phyloP scores from a whole-genome alignment of 2,113 vertebrate genomes.

The Spermophilus dauricus region DNA sequence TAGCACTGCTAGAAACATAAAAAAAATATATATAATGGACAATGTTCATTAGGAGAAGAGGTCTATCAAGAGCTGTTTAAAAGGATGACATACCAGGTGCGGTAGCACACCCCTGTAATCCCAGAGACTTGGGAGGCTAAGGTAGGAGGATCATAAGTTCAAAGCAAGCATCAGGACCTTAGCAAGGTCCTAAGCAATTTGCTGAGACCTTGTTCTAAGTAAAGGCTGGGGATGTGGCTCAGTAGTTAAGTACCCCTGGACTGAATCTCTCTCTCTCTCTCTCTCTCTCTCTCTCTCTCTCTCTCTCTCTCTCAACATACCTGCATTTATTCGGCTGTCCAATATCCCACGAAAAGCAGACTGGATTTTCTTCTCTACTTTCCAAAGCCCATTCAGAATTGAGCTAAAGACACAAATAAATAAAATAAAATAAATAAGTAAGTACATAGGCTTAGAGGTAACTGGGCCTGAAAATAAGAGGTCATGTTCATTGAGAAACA shows the following conservation, averaged over 20 bases:
- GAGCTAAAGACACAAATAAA: conserved; percentile 58
- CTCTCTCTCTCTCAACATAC: conserved; percentile 67
- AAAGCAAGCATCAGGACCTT: not conserved
- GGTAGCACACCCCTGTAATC: too few species aligned
- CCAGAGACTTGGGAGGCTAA: too few species aligned
- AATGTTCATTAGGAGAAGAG: not conserved
- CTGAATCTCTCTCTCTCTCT: too few species aligned
- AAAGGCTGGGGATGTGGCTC: too few species aligned
- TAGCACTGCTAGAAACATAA: not conserved
- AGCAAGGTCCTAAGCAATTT: too few species aligned
- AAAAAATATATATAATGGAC: not conserved
- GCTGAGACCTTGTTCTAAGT: too few species aligned
- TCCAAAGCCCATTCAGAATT: conserved; percentile 57
- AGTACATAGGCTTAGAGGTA: conserved; percentile 3
- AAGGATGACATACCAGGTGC: not conserved
- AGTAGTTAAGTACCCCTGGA: too few species aligned
- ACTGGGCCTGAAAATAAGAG: conserved; percentile 55
- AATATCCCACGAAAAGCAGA: conserved; percentile 64
- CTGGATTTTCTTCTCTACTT: conserved; percentile 77
- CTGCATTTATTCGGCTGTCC: conserved; percentile 90
- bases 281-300: too few species aligned
- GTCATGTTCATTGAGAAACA: conserved; percentile 34
- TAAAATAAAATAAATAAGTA: not conserved
- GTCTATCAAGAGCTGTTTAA: not conserved
- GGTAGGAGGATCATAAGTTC: too few species aligned